These are phyloP conservation scores for Pseudomyrmex concolor DNA, from an alignment of 1,140 invertebrate genomes.

Conservation along the genomic window DNA sequence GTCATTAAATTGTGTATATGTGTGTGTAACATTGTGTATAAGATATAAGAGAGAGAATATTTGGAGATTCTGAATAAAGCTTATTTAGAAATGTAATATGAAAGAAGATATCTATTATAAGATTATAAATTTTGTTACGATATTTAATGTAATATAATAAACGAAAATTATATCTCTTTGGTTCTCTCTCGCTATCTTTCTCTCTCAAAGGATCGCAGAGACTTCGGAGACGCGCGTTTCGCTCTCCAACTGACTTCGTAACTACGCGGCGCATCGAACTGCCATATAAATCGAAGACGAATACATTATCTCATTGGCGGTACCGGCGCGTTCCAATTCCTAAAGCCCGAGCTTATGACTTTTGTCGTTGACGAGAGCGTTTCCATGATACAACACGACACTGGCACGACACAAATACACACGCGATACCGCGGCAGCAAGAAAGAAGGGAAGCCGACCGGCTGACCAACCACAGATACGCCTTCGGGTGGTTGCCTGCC, in stretches of 20 bases:
- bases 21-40: too few species aligned
- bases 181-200: too few species aligned
- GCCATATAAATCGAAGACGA: constrained; percentile 44
- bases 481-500: constrained; percentile 69
- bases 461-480: constrained; percentile 77
- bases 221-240: background rate
- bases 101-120: too few species aligned
- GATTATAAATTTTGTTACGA: too few species aligned
- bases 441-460: constrained; percentile 70
- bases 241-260: background rate
- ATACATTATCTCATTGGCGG: constrained; percentile 45
- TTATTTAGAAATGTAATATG: too few species aligned
- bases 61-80: too few species aligned
- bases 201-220: too few species aligned
- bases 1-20: background rate
- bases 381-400: constrained; percentile 37
- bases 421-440: constrained; percentile 33
- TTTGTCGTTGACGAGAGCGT: constrained; percentile 20
- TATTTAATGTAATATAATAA: too few species aligned
- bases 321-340: constrained; percentile 51
- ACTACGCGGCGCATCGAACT: constrained; percentile 24
- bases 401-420: constrained; percentile 36
- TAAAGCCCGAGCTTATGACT: background rate
- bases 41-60: too few species aligned
- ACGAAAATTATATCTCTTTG: too few species aligned